Conservation (phyloP, 2,888 invertebrate species). For the Apamea monoglypha region DNA sequence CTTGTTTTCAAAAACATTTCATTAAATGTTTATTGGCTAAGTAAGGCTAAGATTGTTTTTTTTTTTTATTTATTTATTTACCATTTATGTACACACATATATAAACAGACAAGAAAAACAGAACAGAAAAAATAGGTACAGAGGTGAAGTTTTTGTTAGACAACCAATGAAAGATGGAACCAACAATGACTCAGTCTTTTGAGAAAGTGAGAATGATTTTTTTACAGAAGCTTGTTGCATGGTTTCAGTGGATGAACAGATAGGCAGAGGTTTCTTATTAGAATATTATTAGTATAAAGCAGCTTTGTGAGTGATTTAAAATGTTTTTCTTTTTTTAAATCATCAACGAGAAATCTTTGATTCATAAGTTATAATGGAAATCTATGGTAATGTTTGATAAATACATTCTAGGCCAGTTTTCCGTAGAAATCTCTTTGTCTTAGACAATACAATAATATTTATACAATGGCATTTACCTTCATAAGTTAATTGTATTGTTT, state of each 20-base stretch:
- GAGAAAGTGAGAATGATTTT: slow-evolving; percentile 20
- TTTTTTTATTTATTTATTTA: no score
- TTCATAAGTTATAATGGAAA: slow-evolving; percentile 8
- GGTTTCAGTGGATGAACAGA: background rate
- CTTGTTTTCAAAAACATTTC: background rate
- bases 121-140: no score
- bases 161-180: slow-evolving; percentile 13
- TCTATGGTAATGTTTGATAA: slow-evolving; percentile 1
- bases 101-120: no score
- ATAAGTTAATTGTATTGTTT: slow-evolving; percentile 24
- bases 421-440: slow-evolving; percentile 26
- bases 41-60: background rate
- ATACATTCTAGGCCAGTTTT: background rate
- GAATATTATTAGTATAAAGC: slow-evolving; percentile 31
- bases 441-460: slow-evolving; percentile 1
- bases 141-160: no score
- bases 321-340: background rate
- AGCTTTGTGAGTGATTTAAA: background rate
- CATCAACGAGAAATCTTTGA: background rate
- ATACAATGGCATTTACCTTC: slow-evolving; percentile 16
- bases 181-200: slow-evolving; percentile 13
- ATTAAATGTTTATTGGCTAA: background rate
- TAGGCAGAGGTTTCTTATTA: slow-evolving; percentile 15
- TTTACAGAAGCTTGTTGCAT: slow-evolving; percentile 5
- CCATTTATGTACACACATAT: no score